phyloP scores from a whole-genome alignment of 1,140 invertebrate species.

The Laupala kohalensis region DNA sequence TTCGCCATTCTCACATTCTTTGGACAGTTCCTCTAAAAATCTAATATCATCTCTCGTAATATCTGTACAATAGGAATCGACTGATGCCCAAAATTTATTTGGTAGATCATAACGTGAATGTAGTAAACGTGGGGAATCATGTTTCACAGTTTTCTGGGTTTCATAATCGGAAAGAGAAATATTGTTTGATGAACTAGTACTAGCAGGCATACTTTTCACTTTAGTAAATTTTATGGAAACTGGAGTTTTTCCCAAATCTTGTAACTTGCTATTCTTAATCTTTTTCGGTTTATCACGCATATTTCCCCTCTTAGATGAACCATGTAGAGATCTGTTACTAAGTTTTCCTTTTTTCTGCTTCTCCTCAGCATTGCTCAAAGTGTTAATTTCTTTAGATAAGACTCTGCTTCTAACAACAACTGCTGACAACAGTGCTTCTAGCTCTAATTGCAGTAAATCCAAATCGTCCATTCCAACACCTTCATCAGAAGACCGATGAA shows the following conservation, averaged over 20 bases:
- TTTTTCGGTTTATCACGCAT: constrained; percentile 14
- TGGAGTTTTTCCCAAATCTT: neutral
- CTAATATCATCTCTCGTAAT: constrained; percentile 77
- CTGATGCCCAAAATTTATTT: constrained; percentile 88
- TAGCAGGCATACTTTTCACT: constrained; percentile 9
- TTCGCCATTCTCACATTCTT: constrained; percentile 35
- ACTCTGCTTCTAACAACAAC: constrained; percentile 61
- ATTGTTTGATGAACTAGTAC: neutral
- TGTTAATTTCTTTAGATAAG: constrained; percentile 26
- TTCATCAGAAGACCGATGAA: constrained; percentile 44
- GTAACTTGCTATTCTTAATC: constrained; percentile 4
- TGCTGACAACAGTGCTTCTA: constrained; percentile 74
- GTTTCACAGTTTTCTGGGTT: constrained; percentile 33
- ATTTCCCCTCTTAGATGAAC: constrained; percentile 10
- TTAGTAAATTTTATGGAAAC: constrained; percentile 12
- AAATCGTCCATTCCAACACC: constrained; percentile 66
- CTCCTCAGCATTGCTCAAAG: constrained; percentile 10
- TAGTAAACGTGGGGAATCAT: constrained; percentile 47
- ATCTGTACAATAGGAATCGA: constrained; percentile 84
- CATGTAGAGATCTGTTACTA: neutral
- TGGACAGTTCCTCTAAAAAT: constrained; percentile 18
- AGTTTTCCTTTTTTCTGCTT: constrained; percentile 6
- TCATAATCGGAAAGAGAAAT: neutral
- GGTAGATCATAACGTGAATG: constrained; percentile 82
- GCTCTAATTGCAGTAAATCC: constrained; percentile 69